Evolutionary conservation across 2,888 invertebrate species (phyloP).

Genomic region (Dryobotodes eremita): DNA sequence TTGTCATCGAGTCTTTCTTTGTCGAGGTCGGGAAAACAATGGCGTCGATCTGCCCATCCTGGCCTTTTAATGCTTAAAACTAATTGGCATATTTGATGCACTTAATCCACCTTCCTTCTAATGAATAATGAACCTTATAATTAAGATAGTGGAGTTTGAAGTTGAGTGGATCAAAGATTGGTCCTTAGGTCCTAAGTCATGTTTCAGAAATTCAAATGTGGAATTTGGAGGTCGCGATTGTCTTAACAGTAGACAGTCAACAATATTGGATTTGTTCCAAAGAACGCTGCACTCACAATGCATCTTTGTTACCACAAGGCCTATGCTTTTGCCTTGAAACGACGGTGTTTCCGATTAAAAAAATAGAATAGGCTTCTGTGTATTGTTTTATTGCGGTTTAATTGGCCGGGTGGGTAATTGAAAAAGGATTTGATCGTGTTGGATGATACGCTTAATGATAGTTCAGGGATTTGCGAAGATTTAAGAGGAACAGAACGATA

Average conservation of each 20-base stretch:
- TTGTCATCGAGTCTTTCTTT: constrained; percentile 87
- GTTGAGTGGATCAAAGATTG: constrained; percentile 35
- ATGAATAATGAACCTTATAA: constrained; percentile 59
- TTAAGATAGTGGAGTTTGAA: constrained; percentile 24
- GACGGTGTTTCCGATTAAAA: constrained; percentile 77
- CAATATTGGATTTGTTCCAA: constrained; percentile 90
- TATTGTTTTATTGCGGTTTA: constrained; percentile 75
- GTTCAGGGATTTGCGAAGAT: constrained; percentile 57
- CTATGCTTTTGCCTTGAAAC: constrained; percentile 81
- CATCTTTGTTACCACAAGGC: constrained; percentile 88
- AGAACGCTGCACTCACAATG: constrained; percentile 84
- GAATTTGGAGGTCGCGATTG: constrained; percentile 89
- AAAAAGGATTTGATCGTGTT: constrained; percentile 67
- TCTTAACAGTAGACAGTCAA: constrained; percentile 78
- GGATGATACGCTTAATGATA: constrained; percentile 64
- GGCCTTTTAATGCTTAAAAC: constrained; percentile 81
- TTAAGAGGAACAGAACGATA: constrained; percentile 12
- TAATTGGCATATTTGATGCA: constrained; percentile 79
- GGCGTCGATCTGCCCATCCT: constrained; percentile 83
- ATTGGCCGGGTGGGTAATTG: constrained; percentile 69
- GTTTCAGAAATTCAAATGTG: constrained; percentile 83
- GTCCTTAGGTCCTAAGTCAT: constrained; percentile 70
- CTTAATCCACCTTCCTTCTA: constrained; percentile 60
- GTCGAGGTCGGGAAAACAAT: constrained; percentile 86
- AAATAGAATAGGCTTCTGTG: constrained; percentile 76